Evolutionary conservation across 1,140 invertebrate species (phyloP), one percentile per base, ranked within the genome.

Genomic region (Dolichoris vasculosae): DNA sequence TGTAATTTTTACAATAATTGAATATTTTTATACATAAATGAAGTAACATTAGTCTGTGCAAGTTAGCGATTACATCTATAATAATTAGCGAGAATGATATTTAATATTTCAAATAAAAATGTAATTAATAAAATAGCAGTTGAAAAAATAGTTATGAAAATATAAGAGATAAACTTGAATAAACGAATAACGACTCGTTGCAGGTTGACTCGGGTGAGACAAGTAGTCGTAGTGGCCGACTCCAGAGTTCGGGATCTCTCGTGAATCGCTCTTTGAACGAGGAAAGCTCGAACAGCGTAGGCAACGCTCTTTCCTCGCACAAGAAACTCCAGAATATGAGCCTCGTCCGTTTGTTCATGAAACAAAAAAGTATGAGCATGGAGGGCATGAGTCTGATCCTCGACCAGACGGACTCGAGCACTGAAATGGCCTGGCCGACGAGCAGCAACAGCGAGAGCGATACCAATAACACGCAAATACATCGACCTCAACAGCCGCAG

Each of bases 331-430:
- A 94, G 86, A 95, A 96, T 88, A 96, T 98, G 89, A 98, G 96
- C 92, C 94, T 98, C 87, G 96, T 98, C n/a, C 97, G 97, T 91
- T 92, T 97, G 63, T 98, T 97, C 90, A 97, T 98, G 94, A 97
- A 97, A 92, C 97, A 98, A 90, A 97, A 97, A 91, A 97, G 96
- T 90, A 95, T 95, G 91, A 96, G 96, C 88, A 95, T 95, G 77
- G 96, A 96, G 92, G 95, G 95, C 23, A 95, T 95, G 93, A 93
- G 91, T 85, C 83, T 93, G 30, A 92, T 92, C 0, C 85, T 93
- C 20, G 92, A 93, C 83, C 92, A 93, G 43, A 92, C 92, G 6
- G 92, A 92, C 69, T 92, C 92, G 2, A 87, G 84, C 4, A 93
- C 91, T 75, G 92, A 93, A n/a, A 83, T 84, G 43, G 90, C 88